phyloP scores from a whole-genome alignment of 64 coral and sea anemone genomes.

The Montipora sp. region DNA sequence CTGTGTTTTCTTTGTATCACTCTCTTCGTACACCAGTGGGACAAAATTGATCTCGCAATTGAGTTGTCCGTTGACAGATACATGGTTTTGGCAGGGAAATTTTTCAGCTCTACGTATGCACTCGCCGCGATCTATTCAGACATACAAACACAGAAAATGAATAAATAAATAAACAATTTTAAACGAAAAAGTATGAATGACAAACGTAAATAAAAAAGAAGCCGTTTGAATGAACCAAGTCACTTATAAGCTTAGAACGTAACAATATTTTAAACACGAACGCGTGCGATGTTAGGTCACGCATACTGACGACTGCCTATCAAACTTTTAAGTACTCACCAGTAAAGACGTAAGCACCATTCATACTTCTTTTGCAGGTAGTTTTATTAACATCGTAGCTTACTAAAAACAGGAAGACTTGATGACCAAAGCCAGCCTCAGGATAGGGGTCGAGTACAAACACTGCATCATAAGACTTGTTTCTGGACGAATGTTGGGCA shows the following conservation, averaged over 20 bases:
- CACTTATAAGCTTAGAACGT: too few relatives aligned
- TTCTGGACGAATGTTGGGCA: conserved; percentile 9
- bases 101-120: conserved; percentile 71
- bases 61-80: conserved; percentile 15
- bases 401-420: conserved; percentile 76
- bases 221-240: too few relatives aligned
- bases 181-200: background rate
- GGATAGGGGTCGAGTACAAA: conserved; percentile 76
- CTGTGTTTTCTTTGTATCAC: conserved; percentile 6
- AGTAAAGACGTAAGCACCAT: conserved; percentile 29
- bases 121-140: conserved; percentile 44
- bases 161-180: background rate
- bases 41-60: conserved; percentile 79
- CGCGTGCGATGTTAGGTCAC: too few relatives aligned
- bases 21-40: conserved; percentile 46
- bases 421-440: conserved; percentile 72
- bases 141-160: background rate
- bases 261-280: background rate
- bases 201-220: too few relatives aligned
- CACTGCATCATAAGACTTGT: conserved; percentile 53
- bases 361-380: conserved; percentile 39
- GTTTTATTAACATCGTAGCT: conserved; percentile 35
- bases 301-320: too few relatives aligned
- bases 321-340: conserved; percentile 53
- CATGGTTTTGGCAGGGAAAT: conserved; percentile 58